These are phyloP conservation scores for Onthophagus sagittarius DNA, from an alignment of 2,888 invertebrate genomes.

Conservation along the genomic window DNA sequence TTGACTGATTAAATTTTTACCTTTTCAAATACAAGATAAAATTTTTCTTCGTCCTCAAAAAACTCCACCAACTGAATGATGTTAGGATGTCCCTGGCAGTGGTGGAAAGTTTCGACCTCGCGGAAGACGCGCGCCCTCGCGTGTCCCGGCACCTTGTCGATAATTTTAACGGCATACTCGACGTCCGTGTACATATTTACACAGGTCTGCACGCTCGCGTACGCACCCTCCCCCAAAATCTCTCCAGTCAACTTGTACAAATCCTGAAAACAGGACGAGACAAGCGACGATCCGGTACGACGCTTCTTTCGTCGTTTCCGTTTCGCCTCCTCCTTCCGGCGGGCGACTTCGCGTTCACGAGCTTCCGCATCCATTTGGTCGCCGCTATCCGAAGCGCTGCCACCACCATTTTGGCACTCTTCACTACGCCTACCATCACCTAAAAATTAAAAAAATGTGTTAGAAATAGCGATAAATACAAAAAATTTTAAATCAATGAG, in stretches of 20 bases:
- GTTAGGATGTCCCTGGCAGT: slow-evolving; percentile 95
- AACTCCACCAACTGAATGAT: slow-evolving; percentile 97
- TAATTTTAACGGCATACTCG: slow-evolving; percentile 97
- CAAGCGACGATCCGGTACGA: slow-evolving; percentile 82
- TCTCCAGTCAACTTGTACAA: slow-evolving; percentile 93
- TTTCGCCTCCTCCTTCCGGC: slow-evolving; percentile 84
- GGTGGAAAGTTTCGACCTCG: slow-evolving; percentile 98
- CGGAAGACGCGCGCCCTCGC: slow-evolving; percentile 93
- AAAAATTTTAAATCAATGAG: no score
- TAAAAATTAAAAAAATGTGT: slow-evolving; percentile 10
- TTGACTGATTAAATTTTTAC: slow-evolving; percentile 43
- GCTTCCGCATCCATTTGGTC: slow-evolving; percentile 55
- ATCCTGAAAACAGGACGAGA: slow-evolving; percentile 91
- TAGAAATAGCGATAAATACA: neutral
- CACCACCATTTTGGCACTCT: slow-evolving; percentile 45
- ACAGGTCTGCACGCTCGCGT: slow-evolving; percentile 93
- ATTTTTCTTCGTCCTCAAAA: slow-evolving; percentile 95
- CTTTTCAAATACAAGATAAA: slow-evolving; percentile 98
- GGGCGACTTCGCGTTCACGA: slow-evolving; percentile 63
- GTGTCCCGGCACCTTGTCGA: slow-evolving; percentile 92
- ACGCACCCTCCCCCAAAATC: slow-evolving; percentile 93
- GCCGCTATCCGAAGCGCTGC: slow-evolving; percentile 53
- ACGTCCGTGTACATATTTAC: slow-evolving; percentile 85
- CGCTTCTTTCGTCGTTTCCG: slow-evolving; percentile 86
- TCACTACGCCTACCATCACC: slow-evolving; percentile 29